Conservation (phyloP, 2,113 vertebrate species). For the Acanthochromis polyacanthus region DNA sequence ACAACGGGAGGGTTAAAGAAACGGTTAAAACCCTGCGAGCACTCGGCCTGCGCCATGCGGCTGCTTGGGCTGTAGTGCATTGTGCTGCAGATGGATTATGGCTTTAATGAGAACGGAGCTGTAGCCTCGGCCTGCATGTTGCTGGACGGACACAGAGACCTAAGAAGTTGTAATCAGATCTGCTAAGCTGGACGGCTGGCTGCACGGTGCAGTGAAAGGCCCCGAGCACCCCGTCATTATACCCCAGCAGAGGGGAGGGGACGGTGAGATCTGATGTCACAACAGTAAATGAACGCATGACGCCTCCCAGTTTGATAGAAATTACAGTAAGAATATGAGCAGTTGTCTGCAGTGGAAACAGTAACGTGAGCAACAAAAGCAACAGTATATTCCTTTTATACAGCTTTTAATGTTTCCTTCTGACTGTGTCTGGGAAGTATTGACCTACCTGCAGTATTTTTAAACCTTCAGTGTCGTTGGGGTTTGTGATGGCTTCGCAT, state of each 20-base stretch:
- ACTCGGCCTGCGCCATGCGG: slow-evolving; percentile 18
- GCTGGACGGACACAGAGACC: slow-evolving; percentile 55
- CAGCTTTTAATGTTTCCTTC: too few relatives aligned
- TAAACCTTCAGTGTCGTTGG: too few relatives aligned
- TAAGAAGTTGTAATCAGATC: slow-evolving; percentile 78
- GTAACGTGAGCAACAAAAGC: too few relatives aligned
- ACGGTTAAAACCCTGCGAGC: slow-evolving; percentile 33
- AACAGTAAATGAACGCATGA: background rate
- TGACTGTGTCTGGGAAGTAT: too few relatives aligned
- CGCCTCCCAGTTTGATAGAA: too few relatives aligned
- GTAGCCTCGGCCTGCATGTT: slow-evolving; percentile 37
- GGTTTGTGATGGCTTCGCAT: too few relatives aligned
- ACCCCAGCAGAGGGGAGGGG: slow-evolving; percentile 21
- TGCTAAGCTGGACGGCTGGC: slow-evolving; percentile 62
- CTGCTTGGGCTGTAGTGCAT: slow-evolving; percentile 24
- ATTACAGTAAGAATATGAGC: too few relatives aligned
- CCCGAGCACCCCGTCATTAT: slow-evolving; percentile 26
- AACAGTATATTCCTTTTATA: too few relatives aligned
- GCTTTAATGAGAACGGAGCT: slow-evolving; percentile 61
- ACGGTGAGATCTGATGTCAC: slow-evolving; percentile 8
- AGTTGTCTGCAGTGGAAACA: too few relatives aligned
- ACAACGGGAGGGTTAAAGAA: background rate
- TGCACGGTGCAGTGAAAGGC: slow-evolving; percentile 48
- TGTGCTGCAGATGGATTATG: slow-evolving; percentile 71
- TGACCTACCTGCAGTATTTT: too few relatives aligned